Evolutionary conservation across 2,113 vertebrate genomes (phyloP).

Genomic region (Oxygymnocypris stewartii): DNA sequence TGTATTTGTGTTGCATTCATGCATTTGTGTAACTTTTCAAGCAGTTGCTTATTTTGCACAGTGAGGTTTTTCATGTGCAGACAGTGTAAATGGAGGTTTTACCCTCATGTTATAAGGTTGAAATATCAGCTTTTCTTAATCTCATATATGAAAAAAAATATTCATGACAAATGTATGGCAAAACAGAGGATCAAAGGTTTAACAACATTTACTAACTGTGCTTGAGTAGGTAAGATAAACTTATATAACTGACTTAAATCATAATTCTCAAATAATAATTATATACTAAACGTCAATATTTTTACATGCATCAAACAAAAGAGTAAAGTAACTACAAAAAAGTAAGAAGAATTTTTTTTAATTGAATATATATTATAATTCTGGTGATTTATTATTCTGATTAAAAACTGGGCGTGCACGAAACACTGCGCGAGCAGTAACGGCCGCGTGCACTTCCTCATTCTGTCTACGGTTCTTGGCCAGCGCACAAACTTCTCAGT

Average conservation of each 20-base stretch:
- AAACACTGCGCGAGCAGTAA: neutral
- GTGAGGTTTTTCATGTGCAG: neutral
- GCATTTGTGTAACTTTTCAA: neutral
- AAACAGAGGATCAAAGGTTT: neutral
- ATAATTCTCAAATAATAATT: neutral
- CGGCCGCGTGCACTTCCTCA: neutral
- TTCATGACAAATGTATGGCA: neutral
- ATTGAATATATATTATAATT: neutral
- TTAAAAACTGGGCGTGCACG: neutral
- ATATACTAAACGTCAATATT: neutral
- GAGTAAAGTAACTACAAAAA: neutral
- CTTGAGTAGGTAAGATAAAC: neutral
- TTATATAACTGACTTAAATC: neutral
- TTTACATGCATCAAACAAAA: no score
- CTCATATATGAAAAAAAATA: neutral
- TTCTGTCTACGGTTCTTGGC: neutral
- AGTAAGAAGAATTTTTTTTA: neutral
- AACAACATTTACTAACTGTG: neutral
- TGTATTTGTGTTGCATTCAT: neutral
- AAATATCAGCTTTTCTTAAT: neutral
- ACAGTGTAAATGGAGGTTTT: neutral
- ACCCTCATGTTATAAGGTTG: neutral
- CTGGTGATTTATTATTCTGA: neutral
- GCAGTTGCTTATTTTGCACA: neutral
- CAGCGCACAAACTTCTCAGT: neutral